phyloP scores from a whole-genome alignment of 2,888 invertebrate genomes.

The Agrotis segetum region DNA sequence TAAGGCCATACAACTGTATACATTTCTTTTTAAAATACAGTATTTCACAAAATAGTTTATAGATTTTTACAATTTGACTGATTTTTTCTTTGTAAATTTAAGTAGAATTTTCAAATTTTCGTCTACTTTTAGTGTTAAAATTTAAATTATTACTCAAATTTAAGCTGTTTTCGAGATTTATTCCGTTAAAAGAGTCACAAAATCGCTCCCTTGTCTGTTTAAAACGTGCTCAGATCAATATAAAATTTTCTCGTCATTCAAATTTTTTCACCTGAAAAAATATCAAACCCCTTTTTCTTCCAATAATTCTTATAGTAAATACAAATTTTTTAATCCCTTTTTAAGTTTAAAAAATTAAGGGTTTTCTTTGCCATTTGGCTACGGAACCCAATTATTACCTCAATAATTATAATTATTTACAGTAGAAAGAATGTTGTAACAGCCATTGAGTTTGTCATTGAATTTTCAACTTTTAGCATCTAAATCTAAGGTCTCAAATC shows the following conservation, averaged over 20 bases:
- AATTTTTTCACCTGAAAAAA: background rate
- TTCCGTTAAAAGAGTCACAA: conserved; percentile 42
- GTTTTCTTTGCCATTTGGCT: background rate
- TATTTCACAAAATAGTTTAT: conserved; percentile 53
- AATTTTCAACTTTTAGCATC: background rate
- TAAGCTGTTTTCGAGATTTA: conserved; percentile 10
- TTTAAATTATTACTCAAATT: conserved; percentile 21
- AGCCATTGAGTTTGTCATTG: background rate
- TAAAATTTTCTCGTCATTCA: background rate
- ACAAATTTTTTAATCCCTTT: background rate
- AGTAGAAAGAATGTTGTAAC: background rate
- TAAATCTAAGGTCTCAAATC: background rate
- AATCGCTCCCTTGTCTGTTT: conserved; percentile 61
- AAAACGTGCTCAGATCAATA: conserved; percentile 53
- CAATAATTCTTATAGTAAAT: background rate
- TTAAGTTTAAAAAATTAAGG: background rate
- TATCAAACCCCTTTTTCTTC: background rate
- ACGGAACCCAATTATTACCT: conserved; percentile 14
- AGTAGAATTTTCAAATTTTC: conserved; percentile 42
- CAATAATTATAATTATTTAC: conserved; percentile 28
- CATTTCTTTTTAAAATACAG: conserved; percentile 10
- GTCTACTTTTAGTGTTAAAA: conserved; percentile 45
- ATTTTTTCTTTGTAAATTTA: conserved; percentile 41
- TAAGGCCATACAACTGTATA: background rate
- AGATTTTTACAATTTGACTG: conserved; percentile 47